Base-by-base conservation (phyloP, 2,113 vertebrate genomes). In the Mormoops blainvillei region DNA sequence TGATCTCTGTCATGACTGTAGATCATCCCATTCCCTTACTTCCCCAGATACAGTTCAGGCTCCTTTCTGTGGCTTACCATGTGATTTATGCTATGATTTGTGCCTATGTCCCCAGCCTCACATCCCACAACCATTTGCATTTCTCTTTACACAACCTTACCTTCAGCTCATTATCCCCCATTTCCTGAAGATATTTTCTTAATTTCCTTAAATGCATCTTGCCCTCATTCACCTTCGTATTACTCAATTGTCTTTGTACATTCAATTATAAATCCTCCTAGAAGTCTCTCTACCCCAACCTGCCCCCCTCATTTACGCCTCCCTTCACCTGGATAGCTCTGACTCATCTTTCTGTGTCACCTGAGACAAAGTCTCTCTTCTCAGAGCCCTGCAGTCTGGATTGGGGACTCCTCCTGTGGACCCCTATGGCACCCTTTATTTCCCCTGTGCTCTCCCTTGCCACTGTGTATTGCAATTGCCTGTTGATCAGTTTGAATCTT, bases 401-500 rank as follows among this genome's bases (percentile, higher is more conserved):
- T 74, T 7, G 22, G 63, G 22, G 18, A 9, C 3, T 9, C 61
- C 22, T n/a, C 33, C 15, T 54, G 0, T 14, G 24, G 28, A 48
- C 43, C 36, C 41, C 2, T 11, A 4, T 54, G 45, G 19, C 3
- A 5, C 7, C 7, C 2, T 15, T 31, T 24, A 0, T 22, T 68
- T 58, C 36, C 2, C 8, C 28, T 28, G 0, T 5, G 36, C 73
- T 38, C 0, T 28, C 18, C 1, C 43, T n/a, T 52, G 13, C 36
- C 13, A 3, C 18, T 38, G 5, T 4, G 28, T 52, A 4, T 2
- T 20, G 19, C 3, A 4, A 4, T 45, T 12, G 0, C 41, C 56
- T 15, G 6, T 12, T 36, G 73, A 28, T 38, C 31, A 7, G 0
- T n/a, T 38, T 15, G 63, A 38, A 19, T 12, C 26, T 83, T 61